Evolutionary conservation across 2,888 invertebrate genomes (phyloP), one percentile per base, ranked within the genome.

Genomic region (Aproaerema taeniolella): DNA sequence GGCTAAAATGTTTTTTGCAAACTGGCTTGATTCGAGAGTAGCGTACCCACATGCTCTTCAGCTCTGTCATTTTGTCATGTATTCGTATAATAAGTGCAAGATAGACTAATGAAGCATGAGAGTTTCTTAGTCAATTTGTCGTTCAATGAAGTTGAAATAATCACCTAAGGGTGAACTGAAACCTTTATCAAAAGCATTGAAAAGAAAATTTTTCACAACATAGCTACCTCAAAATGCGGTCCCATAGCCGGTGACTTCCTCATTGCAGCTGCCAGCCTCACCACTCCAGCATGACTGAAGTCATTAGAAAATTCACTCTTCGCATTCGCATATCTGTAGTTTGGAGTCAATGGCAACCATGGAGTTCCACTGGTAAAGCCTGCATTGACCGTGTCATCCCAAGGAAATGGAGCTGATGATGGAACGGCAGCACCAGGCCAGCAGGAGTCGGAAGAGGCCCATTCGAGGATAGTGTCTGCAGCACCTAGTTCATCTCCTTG

Each of bases 401-500:
- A 86, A 0, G 86, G 75, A 42, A 86, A 78, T 0, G 85, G 85
- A 0, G 78, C 70, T 2, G 66, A 56, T 8, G 71, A 67, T 0
- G 82, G 55, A 1, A 38, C 42, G 0, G 52, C 24, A 1, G 15
- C 1, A 76, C 86, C 32, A 70, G 91, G 69, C 75, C 77, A 91
- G 71, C 69, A 88, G 67, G 56, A 87, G 68, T 43, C 85, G 49
- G 31, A 73, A 49, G 72, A 43, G 46, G 70, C 55, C 90, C 83
- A 67, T 56, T 72, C 60, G 52, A 88, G 61, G 85, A 90, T 90
- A 80, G 91, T 66, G 41, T 85, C 85, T 1, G 76, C 74, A 1
- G 67, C 63, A 1, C 92, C 94, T 1, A 94, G 87, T 57, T 94
- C 94, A 51, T 94, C 94, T 8, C 94, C 95, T 67, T 95, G 94